These are phyloP conservation scores for Solea senegalensis DNA, from an alignment of 2,113 vertebrate species.

Conservation along the genomic window DNA sequence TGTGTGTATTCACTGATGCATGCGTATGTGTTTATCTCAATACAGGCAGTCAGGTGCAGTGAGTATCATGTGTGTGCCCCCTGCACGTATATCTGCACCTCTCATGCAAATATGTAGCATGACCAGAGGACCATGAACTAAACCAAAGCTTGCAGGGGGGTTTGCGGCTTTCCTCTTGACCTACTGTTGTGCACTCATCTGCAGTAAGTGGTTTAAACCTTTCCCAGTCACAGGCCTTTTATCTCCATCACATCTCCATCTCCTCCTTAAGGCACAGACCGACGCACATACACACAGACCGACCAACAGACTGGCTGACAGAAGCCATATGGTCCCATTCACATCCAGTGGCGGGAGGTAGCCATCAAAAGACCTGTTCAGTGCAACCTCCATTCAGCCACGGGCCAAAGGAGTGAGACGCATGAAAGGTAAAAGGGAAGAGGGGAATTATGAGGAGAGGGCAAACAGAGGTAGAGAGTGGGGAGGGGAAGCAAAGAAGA, in stretches of 20 bases:
- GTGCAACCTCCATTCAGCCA: conserved; percentile 58
- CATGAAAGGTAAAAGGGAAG: conserved; percentile 18
- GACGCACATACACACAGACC: conserved; percentile 47
- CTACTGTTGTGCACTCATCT: conserved; percentile 70
- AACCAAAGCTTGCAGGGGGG: conserved; percentile 51
- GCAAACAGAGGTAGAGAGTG: conserved; percentile 33
- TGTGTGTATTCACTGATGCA: conserved; percentile 25
- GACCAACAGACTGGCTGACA: conserved; percentile 33
- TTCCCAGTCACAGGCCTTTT: conserved; percentile 54
- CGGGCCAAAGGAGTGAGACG: conserved; percentile 20
- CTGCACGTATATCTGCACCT: conserved; percentile 6
- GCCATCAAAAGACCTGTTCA: conserved; percentile 67
- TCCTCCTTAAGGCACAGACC: conserved; percentile 61
- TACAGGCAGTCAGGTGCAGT: conserved; percentile 24
- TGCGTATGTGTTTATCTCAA: conserved; percentile 32
- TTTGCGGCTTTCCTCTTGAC: conserved; percentile 69
- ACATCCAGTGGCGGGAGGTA: conserved; percentile 69
- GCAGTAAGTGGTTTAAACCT: conserved; percentile 75
- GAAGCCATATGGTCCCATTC: conserved; percentile 76
- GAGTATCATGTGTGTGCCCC: conserved; percentile 23
- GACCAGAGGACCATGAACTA: conserved; percentile 63
- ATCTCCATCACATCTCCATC: conserved; percentile 68
- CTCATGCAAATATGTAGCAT: conserved; percentile 45
- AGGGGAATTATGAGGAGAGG: conserved; percentile 32
- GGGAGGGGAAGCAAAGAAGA: conserved; percentile 12